Base-by-base conservation (phyloP, 2,888 invertebrate genomes). In the Epirrhoe alternata region DNA sequence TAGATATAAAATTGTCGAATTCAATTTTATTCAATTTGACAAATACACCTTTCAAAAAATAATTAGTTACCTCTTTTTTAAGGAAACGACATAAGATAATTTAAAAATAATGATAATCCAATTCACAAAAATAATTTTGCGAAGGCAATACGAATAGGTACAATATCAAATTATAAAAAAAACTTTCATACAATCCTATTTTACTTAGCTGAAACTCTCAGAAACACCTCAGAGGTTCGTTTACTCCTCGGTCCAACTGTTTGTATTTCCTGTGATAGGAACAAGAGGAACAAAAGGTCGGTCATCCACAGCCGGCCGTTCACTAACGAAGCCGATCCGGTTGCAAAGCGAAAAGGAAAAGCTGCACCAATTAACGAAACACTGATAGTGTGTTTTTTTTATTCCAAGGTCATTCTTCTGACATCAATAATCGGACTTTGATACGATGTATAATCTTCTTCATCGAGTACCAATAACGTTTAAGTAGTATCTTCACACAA, bases 211-310 rank as follows among this genome's bases (percentile, higher is more conserved):
- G 12, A 42, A 3, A 42, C 12, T 12, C 12, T 5, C 38, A 12
- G 3, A 42, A 10, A 42, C 12, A 12, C 5, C 38, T 24, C 24
- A 24, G 4, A 42, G 38, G 12, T 42, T 42, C 38, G 12, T 42
- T 42, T 42, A 42, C 38, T 38, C 5, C 33, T 33, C 33, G 7
- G 24, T 24, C 24, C 33, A 33, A 38, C 38, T 42, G 38, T 42
- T 42, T 42, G 38, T 42, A 12, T 12, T 12, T 12, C 38, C 17
- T 45, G 59, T 61, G 24, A 76, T 78, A 72, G 79, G 72, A 75
- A 71, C 63, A 76, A 76, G 77, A 76, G 74, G 76, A 79, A 83
- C 79, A 83, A 84, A 76, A 77, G 74, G 71, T 66, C 71, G 74
- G 76, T 77, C 75, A 73, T 74, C 78, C 73, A 71, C 73, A 68